Percentiles rank a stretch among this genome's conserved stretches.
Evolutionary conservation across 1,140 invertebrate species (phyloP).

Genomic region (Hirudo medicinalis): DNA sequence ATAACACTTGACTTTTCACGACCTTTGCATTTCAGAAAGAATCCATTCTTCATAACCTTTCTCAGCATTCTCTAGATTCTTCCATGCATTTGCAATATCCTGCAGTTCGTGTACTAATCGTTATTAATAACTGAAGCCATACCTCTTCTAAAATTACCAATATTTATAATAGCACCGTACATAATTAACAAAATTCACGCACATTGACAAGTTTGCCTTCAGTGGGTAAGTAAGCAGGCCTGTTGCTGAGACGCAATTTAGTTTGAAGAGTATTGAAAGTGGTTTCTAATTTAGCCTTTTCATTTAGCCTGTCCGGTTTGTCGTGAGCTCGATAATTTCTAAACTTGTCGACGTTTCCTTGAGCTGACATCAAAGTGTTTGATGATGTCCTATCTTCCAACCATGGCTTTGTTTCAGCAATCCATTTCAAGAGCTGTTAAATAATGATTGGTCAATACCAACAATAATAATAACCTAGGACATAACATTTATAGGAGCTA

Average conservation of each 20-base stretch:
- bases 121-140: no score
- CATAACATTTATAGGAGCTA: constrained; percentile 67
- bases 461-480: no score
- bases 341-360: constrained; percentile 95
- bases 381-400: constrained; percentile 88
- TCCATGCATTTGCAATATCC: constrained; percentile 96
- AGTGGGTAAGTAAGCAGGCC: constrained; percentile 88
- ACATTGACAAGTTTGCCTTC: constrained; percentile 88
- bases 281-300: constrained; percentile 50
- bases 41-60: constrained; percentile 99
- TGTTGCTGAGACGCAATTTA: constrained; percentile 74
- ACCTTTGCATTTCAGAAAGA: constrained; percentile 47
- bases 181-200: constrained; percentile 26
- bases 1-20: background rate
- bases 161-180: background rate
- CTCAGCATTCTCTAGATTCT: constrained; percentile 83
- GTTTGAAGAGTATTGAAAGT: constrained; percentile 48
- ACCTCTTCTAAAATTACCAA: no score
- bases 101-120: constrained; percentile 10
- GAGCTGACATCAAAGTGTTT: constrained; percentile 86
- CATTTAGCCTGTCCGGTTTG: constrained; percentile 93
- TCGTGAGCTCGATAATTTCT: constrained; percentile 95
- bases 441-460: no score
- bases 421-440: constrained; percentile 29
- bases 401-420: constrained; percentile 63